Conservation (phyloP, 1,140 invertebrate species). For the Drosophila kurseongensis region DNA sequence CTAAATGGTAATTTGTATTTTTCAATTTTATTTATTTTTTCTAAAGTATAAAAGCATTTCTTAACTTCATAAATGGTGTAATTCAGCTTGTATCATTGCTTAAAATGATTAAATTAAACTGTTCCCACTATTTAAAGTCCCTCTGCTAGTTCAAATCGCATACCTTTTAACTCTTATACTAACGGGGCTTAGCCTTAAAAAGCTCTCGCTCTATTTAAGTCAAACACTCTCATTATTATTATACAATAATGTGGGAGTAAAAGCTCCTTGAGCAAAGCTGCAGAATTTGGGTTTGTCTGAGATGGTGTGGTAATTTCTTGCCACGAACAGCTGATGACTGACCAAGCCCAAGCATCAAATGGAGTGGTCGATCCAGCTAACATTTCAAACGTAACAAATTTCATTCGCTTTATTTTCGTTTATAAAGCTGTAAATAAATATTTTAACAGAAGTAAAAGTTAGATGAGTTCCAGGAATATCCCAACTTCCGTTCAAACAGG, state of each 20-base stretch:
- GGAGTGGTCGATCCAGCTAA: not conserved
- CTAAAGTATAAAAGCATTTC: too few relatives aligned
- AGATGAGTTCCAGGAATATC: constrained; percentile 10
- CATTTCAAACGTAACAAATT: not conserved
- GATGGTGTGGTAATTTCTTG: not conserved
- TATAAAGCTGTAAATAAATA: constrained; percentile 9
- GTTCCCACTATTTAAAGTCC: constrained; percentile 40
- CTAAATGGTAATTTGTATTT: too few relatives aligned
- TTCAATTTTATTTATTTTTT: too few relatives aligned
- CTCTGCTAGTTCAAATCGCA: not conserved
- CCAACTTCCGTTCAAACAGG: not conserved
- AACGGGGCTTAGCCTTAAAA: constrained; percentile 4
- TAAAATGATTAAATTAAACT: constrained; percentile 1
- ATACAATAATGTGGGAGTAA: constrained; percentile 35
- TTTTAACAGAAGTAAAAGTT: constrained; percentile 5
- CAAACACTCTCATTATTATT: constrained; percentile 19
- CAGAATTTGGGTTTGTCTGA: not conserved
- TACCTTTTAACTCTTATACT: constrained; percentile 29
- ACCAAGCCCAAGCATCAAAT: constrained; percentile 27
- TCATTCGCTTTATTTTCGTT: not conserved
- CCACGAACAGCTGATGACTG: constrained; percentile 38
- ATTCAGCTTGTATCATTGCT: not conserved
- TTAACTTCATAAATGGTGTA: not conserved
- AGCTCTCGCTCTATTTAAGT: constrained; percentile 28
- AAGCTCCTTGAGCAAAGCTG: constrained; percentile 32